These are phyloP conservation scores for Gnathonemus echidnorhynchus DNA, from an alignment of 2,113 vertebrate species.

Conservation along the genomic window DNA sequence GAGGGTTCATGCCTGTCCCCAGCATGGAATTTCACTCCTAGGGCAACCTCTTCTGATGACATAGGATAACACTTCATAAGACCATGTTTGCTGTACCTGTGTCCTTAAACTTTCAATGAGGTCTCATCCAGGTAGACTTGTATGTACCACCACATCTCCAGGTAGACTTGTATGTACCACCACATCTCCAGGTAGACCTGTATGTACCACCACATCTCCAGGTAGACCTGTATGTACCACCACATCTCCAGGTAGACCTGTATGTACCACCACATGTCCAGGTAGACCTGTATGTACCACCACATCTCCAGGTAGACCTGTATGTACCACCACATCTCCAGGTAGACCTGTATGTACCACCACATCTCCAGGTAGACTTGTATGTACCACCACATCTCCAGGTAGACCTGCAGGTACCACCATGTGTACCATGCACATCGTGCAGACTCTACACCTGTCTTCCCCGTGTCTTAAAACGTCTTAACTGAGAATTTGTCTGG, in stretches of 20 bases:
- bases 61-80: not conserved
- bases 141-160: not conserved
- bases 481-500: not conserved
- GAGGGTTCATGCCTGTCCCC: not conserved
- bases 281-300: not conserved
- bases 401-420: not conserved
- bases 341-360: too few species aligned
- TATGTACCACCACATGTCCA: too few species aligned
- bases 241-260: not conserved
- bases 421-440: not conserved
- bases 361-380: not conserved
- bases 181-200: not conserved
- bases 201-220: too few species aligned
- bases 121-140: not conserved
- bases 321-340: too few species aligned
- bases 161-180: not conserved
- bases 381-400: too few species aligned
- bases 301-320: not conserved
- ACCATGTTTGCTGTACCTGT: not conserved
- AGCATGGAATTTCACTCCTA: not conserved
- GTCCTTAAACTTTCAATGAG: too few species aligned
- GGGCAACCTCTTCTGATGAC: not conserved
- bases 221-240: too few species aligned
- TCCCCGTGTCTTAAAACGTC: not conserved
- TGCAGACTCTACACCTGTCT: not conserved